Base-by-base conservation (phyloP, 2,797 vertebrate genomes). In the Hoplostethus atlanticus region DNA sequence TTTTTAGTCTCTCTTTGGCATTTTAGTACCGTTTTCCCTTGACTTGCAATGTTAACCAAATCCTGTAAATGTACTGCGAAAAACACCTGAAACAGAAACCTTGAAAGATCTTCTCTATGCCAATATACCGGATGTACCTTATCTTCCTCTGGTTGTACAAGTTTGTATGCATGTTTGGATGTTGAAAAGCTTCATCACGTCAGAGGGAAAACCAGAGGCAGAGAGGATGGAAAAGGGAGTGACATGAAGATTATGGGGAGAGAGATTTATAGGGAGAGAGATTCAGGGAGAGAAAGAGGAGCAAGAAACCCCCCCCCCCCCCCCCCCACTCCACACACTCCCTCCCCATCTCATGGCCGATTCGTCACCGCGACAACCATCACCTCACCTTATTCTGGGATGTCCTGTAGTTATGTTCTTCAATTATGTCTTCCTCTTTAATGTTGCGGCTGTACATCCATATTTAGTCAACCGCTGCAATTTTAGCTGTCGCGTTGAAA, bases 341-440 rank as follows among this genome's bases (percentile, higher is more conserved):
- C 15, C 21, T 21, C 55, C 78, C 84, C 77, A 81, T 87, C 87
- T 84, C 64, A 64, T 78, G 84, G 90, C 84, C 81, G 66, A 94
- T 93, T 95, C 77, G 85, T 93, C 90, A 87, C 92, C 36, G 86
- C 71, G 84, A 88, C 89, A 90, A 90, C 88, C 85, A 79, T 86
- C 87, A 74, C 76, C 44, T 77, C 84, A 83, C 85, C 85, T 80
- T 85, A 87, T 91, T 92, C 90, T 87, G 84, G 88, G 89, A 93
- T 94, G 92, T 95, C 94, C 94, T 93, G 93, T 94, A 95, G 94
- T 94, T 94, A 95, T 93, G 87, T 95, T 95, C 90, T 94, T 91
- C 93, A 94, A 94, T 94, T 94, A 95, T 93, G 90, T 93, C 89
- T 91, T 80, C 76, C 83, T 88, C 93, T 94, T 95, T 95, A 95